Percentiles rank a stretch among this genome's conserved stretches.
These are phyloP conservation scores for Lepus timidus DNA, from an alignment of 2,113 vertebrate genomes.

Conservation along the genomic window DNA sequence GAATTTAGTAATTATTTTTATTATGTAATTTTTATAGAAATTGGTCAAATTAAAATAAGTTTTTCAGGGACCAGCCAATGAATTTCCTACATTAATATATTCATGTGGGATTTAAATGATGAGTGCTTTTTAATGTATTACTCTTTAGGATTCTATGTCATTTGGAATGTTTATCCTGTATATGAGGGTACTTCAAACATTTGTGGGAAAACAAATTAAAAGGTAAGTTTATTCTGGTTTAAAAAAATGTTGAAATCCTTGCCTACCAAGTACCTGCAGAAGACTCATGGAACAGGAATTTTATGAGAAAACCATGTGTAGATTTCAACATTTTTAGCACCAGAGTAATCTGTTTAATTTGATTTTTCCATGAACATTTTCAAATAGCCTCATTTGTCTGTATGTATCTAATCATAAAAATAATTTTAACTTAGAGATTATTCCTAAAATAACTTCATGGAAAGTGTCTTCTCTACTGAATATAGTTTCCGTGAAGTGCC, in stretches of 20 bases:
- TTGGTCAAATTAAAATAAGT: conserved; percentile 6
- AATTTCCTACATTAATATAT: conserved; percentile 43
- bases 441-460: not conserved
- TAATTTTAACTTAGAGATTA: conserved; percentile 13
- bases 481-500: not conserved
- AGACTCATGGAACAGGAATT: no score
- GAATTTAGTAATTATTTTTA: conserved; percentile 43
- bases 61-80: not conserved
- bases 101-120: not conserved
- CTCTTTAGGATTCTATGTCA: conserved; percentile 7
- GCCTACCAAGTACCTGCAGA: no score
- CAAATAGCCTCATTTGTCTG: not conserved
- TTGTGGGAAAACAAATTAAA: no score
- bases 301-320: no score
- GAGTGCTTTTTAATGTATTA: not conserved
- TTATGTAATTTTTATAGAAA: conserved; percentile 29
- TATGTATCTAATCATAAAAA: not conserved
- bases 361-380: no score
- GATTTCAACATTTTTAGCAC: no score
- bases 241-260: no score
- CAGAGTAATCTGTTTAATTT: no score
- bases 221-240: no score
- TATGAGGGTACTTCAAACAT: not conserved
- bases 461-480: not conserved
- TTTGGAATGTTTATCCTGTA: not conserved